Evolutionary conservation across 1,140 invertebrate genomes (phyloP).

Genomic region (Ceratina calcarata): DNA sequence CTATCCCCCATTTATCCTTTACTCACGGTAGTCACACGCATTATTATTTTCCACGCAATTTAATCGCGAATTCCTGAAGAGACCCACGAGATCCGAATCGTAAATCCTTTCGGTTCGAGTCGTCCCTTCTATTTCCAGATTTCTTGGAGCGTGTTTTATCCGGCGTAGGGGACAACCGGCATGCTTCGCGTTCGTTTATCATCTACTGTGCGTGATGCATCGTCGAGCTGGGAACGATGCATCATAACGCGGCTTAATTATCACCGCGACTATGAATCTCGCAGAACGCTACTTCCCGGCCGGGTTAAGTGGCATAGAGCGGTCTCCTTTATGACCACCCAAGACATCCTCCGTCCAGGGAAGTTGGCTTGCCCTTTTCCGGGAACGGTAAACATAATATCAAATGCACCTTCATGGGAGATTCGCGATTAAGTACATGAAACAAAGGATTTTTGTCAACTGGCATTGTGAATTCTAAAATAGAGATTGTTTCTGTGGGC

Average conservation of each 20-base stretch:
- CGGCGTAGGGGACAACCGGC: no score
- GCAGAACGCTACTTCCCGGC: background rate
- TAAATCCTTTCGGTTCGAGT: constrained; percentile 2
- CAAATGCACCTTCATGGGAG: no score
- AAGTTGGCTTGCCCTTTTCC: background rate
- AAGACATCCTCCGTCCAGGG: background rate
- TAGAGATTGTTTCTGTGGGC: no score
- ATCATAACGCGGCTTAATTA: constrained; percentile 43
- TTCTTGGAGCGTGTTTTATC: constrained; percentile 12
- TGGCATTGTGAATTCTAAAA: no score
- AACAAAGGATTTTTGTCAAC: no score
- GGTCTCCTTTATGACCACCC: constrained; percentile 14
- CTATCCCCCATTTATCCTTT: no score
- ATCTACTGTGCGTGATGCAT: constrained; percentile 38
- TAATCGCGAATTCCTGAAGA: background rate
- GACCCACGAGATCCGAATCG: background rate
- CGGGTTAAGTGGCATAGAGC: constrained; percentile 17
- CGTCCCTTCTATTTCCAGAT: constrained; percentile 12
- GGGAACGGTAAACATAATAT: background rate
- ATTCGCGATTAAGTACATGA: no score
- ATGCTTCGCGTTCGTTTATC: constrained; percentile 21
- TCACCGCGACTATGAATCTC: constrained; percentile 23
- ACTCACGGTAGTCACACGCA: no score
- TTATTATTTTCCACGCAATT: background rate
- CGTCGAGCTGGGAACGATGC: constrained; percentile 27